Conservation (phyloP, 2,888 invertebrate genomes). For the Sphaerophoria taeniata region DNA sequence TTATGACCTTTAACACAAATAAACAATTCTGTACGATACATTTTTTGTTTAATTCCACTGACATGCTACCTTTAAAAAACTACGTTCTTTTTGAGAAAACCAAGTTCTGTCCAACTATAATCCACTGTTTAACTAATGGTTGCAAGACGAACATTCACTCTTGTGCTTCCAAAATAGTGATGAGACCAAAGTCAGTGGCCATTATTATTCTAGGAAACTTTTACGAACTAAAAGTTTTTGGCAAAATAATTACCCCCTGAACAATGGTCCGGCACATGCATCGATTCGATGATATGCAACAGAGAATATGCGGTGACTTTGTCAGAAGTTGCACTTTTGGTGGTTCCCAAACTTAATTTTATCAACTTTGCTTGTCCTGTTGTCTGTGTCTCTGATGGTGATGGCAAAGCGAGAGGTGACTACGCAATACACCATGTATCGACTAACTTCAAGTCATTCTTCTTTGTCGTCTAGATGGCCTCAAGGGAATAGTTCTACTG, state of each 20-base stretch:
- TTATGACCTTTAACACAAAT: too few relatives aligned
- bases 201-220: slow-evolving; percentile 41
- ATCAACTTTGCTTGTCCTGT: slow-evolving; percentile 62
- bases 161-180: neutral
- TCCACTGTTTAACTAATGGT: neutral
- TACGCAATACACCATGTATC: too few relatives aligned
- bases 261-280: slow-evolving; percentile 43
- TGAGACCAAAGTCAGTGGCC: neutral
- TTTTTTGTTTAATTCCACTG: too few relatives aligned
- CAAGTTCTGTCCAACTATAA: neutral
- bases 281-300: slow-evolving; percentile 46
- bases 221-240: slow-evolving; percentile 34
- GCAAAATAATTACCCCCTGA: slow-evolving; percentile 49
- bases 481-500: slow-evolving; percentile 56
- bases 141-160: neutral
- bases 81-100: neutral
- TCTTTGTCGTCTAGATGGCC: slow-evolving; percentile 40
- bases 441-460: slow-evolving; percentile 64
- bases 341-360: slow-evolving; percentile 70
- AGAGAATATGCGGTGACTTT: slow-evolving; percentile 52
- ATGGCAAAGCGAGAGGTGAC: neutral
- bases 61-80: neutral
- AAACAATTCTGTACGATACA: neutral
- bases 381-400: neutral
- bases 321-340: slow-evolving; percentile 63